Evolutionary conservation across 2,888 invertebrate species (phyloP).

Genomic region (Crematogaster levior): DNA sequence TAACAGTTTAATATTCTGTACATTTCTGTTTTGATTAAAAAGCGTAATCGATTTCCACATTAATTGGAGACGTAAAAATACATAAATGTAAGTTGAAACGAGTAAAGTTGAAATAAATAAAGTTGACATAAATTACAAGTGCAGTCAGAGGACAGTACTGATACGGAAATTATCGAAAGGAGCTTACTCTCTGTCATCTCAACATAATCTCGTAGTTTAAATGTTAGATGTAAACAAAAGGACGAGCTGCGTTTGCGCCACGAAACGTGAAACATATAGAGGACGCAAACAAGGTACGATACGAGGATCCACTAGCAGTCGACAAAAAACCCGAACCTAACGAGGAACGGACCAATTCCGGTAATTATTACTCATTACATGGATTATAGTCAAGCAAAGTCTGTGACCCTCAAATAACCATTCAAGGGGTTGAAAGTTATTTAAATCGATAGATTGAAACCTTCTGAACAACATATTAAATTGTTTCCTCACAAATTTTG

Average conservation of each 20-base stretch:
- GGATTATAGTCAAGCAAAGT: too few relatives aligned
- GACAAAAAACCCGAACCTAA: too few relatives aligned
- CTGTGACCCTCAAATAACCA: too few relatives aligned
- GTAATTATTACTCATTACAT: too few relatives aligned
- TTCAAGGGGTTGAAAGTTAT: too few relatives aligned
- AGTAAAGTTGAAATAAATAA: too few relatives aligned
- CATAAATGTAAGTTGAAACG: background rate
- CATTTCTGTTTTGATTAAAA: slow-evolving; percentile 12
- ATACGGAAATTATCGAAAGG: slow-evolving; percentile 10
- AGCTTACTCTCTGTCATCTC: slow-evolving; percentile 59
- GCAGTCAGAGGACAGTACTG: background rate
- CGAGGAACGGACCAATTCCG: too few relatives aligned
- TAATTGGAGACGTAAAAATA: background rate
- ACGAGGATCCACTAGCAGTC: too few relatives aligned
- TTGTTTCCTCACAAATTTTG: too few relatives aligned
- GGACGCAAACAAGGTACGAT: too few relatives aligned
- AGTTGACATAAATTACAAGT: slow-evolving; percentile 16
- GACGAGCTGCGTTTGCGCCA: slow-evolving; percentile 43
- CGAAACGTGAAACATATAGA: slow-evolving; percentile 27
- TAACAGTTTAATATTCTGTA: background rate
- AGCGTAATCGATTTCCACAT: background rate
- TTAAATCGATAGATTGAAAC: too few relatives aligned
- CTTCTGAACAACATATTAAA: too few relatives aligned
- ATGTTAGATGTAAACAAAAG: slow-evolving; percentile 51
- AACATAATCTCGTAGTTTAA: slow-evolving; percentile 63